Evolutionary conservation across 2,888 invertebrate genomes (phyloP).

Genomic region (Ichneumoninae sp.): DNA sequence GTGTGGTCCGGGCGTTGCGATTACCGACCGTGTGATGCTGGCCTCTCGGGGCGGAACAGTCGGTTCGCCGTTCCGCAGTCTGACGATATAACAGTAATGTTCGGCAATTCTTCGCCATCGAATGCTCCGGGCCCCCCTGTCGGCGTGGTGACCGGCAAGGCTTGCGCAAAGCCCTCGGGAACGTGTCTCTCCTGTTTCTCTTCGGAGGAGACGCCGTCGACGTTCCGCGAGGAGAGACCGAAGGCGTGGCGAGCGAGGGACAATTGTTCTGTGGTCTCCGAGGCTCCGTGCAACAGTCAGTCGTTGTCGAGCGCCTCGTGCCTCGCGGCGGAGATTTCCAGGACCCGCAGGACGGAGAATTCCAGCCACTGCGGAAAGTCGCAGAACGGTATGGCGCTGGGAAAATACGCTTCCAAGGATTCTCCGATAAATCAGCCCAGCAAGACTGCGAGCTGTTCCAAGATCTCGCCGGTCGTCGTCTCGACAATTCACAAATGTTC

Average conservation of each 20-base stretch:
- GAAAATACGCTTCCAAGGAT: conserved; percentile 71
- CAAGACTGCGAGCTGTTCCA: conserved; percentile 61
- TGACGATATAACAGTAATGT: conserved; percentile 72
- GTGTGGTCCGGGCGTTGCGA: neutral
- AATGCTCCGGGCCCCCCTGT: conserved; percentile 77
- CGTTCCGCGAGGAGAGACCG: conserved; percentile 73
- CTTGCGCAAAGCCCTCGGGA: conserved; percentile 59
- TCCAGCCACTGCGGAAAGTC: conserved; percentile 61
- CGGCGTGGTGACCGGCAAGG: conserved; percentile 51
- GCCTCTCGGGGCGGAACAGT: neutral
- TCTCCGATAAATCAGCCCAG: conserved; percentile 39
- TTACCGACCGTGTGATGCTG: neutral
- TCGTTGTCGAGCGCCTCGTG: conserved; percentile 7
- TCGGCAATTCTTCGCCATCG: conserved; percentile 79
- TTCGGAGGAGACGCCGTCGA: conserved; percentile 72
- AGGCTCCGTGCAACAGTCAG: conserved; percentile 71
- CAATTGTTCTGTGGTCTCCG: conserved; percentile 70
- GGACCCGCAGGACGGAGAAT: conserved; percentile 69
- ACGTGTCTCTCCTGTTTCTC: conserved; percentile 79
- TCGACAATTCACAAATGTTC: conserved; percentile 75
- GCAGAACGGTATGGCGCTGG: conserved; percentile 52
- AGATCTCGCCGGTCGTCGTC: conserved; percentile 61
- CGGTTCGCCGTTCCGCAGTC: conserved; percentile 40
- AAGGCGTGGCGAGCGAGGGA: conserved; percentile 77
- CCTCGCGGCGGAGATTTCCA: conserved; percentile 59